Evolutionary conservation across 1,140 invertebrate species (phyloP), one percentile per base, ranked within the genome.

Genomic region (Idris sp.): DNA sequence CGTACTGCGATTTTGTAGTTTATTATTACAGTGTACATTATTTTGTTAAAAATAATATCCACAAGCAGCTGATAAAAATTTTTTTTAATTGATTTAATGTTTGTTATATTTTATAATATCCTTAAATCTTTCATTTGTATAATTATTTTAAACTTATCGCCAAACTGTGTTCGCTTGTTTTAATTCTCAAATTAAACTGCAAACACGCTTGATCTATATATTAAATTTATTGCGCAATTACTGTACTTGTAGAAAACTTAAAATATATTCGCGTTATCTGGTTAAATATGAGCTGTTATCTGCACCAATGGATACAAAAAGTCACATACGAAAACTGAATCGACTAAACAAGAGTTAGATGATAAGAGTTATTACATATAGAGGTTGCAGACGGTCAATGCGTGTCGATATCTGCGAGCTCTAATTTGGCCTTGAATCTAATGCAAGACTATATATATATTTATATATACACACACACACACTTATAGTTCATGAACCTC

Each of bases 361-460:
- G 43, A 67, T 67, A 67, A 56, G 43, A 54, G 10, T 26, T 40
- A 74, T 74, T 56, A 61, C 49, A 33, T 31, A 40, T 26, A 51
- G 44, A 76, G 59, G 54, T 75, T 75, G 64, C 59, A 65, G 61
- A 71, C 68, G 64, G 62, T 61, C 64, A 69, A 13, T 44, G 67
- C 22, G 61, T 56, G 44, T 30, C 56, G 35, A 51, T 78, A 58
- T 51, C 59, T 36, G 40, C 43, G 28, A 33, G 62, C 67, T 84
- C 83, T 83, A 84, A 84, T 81, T 85, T 79, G 79, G 73, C 83
- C 82, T 84, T 84, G 81, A 80, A 82, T 85, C 84, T 85, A 85
- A 85, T 84, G 78, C 80, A 79, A 76, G 72, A 71, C 64, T 65
- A 73, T n/a, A n/a, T n/a, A n/a, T n/a, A n/a, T n/a, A n/a, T n/a